Evolutionary conservation across 1,140 invertebrate genomes (phyloP).

Genomic region (Fopius arisanus): DNA sequence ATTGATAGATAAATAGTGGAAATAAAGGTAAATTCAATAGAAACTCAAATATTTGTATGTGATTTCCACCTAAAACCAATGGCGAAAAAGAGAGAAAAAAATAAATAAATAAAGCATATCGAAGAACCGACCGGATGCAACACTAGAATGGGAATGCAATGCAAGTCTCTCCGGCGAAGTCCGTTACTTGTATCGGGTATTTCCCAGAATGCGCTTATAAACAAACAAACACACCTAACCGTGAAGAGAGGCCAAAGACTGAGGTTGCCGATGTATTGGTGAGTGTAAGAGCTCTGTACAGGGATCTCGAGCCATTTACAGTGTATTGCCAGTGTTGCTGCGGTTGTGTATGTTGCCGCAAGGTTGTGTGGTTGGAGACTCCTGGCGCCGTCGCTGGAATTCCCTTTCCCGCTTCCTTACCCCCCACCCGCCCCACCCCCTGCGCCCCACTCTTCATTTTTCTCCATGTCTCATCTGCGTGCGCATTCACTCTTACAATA

Average conservation of each 20-base stretch:
- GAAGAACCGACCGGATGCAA: slow-evolving; percentile 57
- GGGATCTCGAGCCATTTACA: slow-evolving; percentile 40
- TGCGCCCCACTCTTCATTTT: background rate
- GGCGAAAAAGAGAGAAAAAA: background rate
- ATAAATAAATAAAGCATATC: slow-evolving; percentile 34
- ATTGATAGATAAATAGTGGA: background rate
- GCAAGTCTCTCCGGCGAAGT: slow-evolving; percentile 44
- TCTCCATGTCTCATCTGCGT: slow-evolving; percentile 1
- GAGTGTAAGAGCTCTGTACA: slow-evolving; percentile 33
- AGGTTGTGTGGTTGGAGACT: slow-evolving; percentile 27
- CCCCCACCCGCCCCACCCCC: background rate
- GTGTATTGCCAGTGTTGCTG: background rate
- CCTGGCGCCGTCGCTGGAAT: slow-evolving; percentile 34
- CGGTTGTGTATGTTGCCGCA: background rate
- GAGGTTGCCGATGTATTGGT: slow-evolving; percentile 33
- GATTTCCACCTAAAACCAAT: background rate
- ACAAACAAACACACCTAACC: slow-evolving; percentile 53
- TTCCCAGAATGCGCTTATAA: slow-evolving; percentile 61
- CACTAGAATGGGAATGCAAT: slow-evolving; percentile 57
- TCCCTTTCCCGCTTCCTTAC: slow-evolving; percentile 17
- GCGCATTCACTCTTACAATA: slow-evolving; percentile 24
- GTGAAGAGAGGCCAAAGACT: slow-evolving; percentile 27
- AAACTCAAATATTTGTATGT: background rate
- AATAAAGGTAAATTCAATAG: background rate
- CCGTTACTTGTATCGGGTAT: slow-evolving; percentile 58